Percentiles rank a stretch among this genome's conserved stretches.
Evolutionary conservation across 2,113 vertebrate genomes (phyloP).

Genomic region (Setophaga coronata): DNA sequence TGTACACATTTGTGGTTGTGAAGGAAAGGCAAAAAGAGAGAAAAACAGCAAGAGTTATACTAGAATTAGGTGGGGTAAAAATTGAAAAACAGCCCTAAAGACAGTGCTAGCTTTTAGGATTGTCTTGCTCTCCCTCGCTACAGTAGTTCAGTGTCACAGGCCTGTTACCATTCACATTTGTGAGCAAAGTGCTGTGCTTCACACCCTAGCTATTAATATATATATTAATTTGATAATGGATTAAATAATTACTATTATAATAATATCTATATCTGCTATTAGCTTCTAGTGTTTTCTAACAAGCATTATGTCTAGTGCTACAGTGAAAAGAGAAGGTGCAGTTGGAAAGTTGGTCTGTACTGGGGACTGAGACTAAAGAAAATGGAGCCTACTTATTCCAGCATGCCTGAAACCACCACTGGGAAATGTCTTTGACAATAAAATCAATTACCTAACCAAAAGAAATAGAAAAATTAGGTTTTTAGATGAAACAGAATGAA

Average conservation of each 20-base stretch:
- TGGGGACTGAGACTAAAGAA: neutral
- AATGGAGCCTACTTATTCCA: neutral
- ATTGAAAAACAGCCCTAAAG: neutral
- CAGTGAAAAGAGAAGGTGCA: neutral
- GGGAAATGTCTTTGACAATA: neutral
- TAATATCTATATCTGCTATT: neutral
- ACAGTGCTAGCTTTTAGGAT: neutral
- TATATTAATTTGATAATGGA: neutral
- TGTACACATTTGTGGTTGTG: neutral
- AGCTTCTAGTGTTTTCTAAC: neutral
- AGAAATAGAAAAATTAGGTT: neutral
- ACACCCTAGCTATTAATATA: neutral
- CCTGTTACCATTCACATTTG: neutral
- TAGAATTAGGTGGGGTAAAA: neutral
- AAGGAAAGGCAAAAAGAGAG: neutral
- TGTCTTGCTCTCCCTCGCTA: neutral
- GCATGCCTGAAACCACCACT: accelerated
- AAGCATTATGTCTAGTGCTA: neutral
- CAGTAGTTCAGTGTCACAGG: neutral
- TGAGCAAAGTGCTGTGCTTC: neutral
- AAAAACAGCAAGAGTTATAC: neutral
- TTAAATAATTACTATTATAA: neutral
- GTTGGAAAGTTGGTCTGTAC: neutral
- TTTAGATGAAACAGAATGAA: neutral
- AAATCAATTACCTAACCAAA: neutral